Conservation (phyloP, 2,888 invertebrate genomes). For the Rugalucina vietnamica region DNA sequence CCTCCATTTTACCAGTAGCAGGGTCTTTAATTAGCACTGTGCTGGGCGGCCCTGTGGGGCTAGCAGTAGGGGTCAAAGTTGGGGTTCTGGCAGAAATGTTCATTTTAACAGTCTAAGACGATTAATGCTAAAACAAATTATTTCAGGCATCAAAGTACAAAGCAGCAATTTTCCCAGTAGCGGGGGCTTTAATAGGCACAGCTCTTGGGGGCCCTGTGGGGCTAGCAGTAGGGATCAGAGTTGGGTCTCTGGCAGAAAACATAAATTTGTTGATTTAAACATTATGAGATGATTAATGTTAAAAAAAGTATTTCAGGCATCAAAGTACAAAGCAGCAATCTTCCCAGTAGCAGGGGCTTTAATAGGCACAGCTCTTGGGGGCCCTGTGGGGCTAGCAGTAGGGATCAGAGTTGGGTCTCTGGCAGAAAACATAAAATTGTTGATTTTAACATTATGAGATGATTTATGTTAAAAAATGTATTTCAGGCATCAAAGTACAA, state of each 20-base stretch:
- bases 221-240: constrained; percentile 89
- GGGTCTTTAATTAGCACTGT: no score
- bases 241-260: constrained; percentile 88
- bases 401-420: constrained; percentile 89
- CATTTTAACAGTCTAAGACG: no score
- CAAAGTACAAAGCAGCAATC: constrained; percentile 87
- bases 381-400: constrained; percentile 89
- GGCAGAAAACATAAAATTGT: no score
- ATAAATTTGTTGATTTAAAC: no score
- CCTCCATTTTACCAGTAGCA: no score
- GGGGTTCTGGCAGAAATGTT: no score
- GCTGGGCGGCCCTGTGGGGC: no score
- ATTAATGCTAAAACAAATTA: no score
- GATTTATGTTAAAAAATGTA: no score
- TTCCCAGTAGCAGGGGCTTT: constrained; percentile 90
- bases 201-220: constrained; percentile 91
- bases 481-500: constrained; percentile 86
- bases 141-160: constrained; percentile 86
- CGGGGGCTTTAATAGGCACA: constrained; percentile 89
- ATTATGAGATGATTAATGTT: no score
- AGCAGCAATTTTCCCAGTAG: constrained; percentile 88
- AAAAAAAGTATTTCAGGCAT: constrained; percentile 84
- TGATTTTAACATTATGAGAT: no score
- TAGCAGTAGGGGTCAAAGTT: no score
- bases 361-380: constrained; percentile 89